These are phyloP conservation scores for Eurystomus gularis DNA, from an alignment of 2,113 vertebrate species.

Conservation along the genomic window DNA sequence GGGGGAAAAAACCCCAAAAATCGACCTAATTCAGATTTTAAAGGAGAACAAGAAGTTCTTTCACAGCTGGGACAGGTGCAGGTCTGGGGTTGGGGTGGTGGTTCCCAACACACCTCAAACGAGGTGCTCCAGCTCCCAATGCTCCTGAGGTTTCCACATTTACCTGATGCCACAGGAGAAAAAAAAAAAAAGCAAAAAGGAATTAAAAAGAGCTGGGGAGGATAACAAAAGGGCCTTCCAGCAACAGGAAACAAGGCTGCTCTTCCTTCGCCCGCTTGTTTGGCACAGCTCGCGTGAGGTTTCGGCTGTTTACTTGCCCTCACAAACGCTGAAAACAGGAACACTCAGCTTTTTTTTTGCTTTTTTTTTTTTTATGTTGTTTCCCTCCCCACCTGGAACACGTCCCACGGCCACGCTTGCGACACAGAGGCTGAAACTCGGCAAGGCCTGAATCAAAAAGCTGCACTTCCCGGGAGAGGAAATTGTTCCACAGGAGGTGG, in stretches of 20 bases:
- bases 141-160: not conserved
- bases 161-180: not conserved
- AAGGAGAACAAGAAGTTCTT: not conserved
- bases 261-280: not conserved
- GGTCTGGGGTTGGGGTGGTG: not conserved
- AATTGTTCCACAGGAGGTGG: not conserved
- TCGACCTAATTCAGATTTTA: not conserved
- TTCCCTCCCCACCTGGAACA: not conserved
- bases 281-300: accelerated
- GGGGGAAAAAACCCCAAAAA: not conserved
- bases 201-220: not conserved
- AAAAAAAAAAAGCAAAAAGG: not conserved
- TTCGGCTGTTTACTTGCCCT: not conserved
- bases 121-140: not conserved
- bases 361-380: not conserved
- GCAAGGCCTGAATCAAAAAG: not conserved
- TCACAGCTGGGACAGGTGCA: not conserved
- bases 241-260: not conserved
- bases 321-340: not conserved
- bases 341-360: not conserved
- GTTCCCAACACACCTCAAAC: not conserved
- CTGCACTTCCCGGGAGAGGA: not conserved
- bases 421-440: not conserved
- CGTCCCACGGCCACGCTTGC: accelerated
- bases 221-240: not conserved